Evolutionary conservation across 2,888 invertebrate genomes (phyloP).

Genomic region (Octodonta nipae): DNA sequence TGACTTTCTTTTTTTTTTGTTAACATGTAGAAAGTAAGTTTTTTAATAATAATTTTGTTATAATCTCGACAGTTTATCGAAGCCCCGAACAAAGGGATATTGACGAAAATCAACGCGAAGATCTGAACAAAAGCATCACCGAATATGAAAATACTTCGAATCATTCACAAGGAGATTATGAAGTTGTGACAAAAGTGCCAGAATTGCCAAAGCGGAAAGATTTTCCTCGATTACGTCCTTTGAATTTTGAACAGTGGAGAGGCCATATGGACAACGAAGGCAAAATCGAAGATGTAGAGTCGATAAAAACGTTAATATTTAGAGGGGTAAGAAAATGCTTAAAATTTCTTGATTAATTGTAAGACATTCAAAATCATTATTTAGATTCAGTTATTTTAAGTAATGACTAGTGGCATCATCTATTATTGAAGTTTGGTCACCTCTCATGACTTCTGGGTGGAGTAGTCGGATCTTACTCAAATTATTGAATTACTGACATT

Average conservation of each 20-base stretch:
- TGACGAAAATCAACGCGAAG: slow-evolving; percentile 49
- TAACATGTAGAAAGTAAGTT: too few species aligned
- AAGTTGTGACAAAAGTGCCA: slow-evolving; percentile 51
- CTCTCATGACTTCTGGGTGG: too few species aligned
- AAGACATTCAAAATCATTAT: too few species aligned
- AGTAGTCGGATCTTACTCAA: too few species aligned
- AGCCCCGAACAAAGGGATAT: slow-evolving; percentile 48
- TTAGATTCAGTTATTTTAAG: too few species aligned
- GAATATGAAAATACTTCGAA: slow-evolving; percentile 36
- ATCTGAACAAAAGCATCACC: slow-evolving; percentile 44
- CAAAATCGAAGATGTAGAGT: slow-evolving; percentile 60
- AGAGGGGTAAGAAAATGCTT: slow-evolving; percentile 67
- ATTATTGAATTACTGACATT: too few species aligned
- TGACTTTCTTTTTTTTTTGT: too few species aligned
- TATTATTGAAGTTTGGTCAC: too few species aligned
- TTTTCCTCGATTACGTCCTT: slow-evolving; percentile 56
- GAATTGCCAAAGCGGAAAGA: slow-evolving; percentile 57
- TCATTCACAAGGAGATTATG: slow-evolving; percentile 55
- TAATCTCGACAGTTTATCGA: slow-evolving; percentile 49
- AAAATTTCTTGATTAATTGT: too few species aligned
- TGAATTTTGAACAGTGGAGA: slow-evolving; percentile 70
- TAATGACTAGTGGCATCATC: too few species aligned
- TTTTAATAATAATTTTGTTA: too few species aligned
- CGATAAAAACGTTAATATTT: slow-evolving; percentile 76
- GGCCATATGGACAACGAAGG: slow-evolving; percentile 69